A percentile compares a stretch with the other conserved stretches of the same genome.
These are phyloP conservation scores for Archivesica marissinica DNA, from an alignment of 1,140 invertebrate genomes.

Conservation along the genomic window DNA sequence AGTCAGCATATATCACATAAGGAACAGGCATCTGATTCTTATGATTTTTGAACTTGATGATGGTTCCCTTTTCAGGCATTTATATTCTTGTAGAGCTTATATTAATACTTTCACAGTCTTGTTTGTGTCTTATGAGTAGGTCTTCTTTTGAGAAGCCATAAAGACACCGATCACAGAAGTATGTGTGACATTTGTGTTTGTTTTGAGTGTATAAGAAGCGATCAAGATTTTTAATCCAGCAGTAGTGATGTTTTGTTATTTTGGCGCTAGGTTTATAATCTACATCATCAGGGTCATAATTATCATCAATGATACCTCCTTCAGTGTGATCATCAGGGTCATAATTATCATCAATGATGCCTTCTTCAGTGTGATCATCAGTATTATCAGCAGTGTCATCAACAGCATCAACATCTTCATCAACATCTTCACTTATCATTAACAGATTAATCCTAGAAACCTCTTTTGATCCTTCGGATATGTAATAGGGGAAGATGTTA, in stretches of 20 bases:
- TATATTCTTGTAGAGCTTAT: neutral
- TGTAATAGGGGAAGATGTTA: neutral
- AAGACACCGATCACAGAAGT: constrained; percentile 61
- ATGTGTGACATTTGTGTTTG: neutral
- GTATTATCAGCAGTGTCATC: neutral
- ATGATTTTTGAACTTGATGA: neutral
- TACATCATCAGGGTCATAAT: too few species aligned
- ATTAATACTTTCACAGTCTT: constrained; percentile 18
- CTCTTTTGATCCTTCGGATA: constrained; percentile 24
- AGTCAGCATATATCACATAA: constrained; percentile 13
- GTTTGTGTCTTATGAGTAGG: neutral
- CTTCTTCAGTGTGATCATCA: neutral
- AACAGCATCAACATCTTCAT: neutral
- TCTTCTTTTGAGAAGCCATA: constrained; percentile 43
- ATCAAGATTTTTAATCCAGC: constrained; percentile 57
- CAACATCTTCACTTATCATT: neutral
- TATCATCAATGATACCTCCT: too few species aligned
- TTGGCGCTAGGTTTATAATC: too few species aligned
- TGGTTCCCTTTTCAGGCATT: neutral
- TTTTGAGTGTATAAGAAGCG: constrained; percentile 28
- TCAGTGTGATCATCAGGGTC: too few species aligned
- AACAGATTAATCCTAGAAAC: constrained; percentile 5
- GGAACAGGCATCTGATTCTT: neutral
- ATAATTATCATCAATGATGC: too few species aligned
- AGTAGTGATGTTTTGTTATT: constrained; percentile 44